These are phyloP conservation scores for Araneus ventricosus DNA, from an alignment of 1,140 invertebrate genomes.

Conservation along the genomic window DNA sequence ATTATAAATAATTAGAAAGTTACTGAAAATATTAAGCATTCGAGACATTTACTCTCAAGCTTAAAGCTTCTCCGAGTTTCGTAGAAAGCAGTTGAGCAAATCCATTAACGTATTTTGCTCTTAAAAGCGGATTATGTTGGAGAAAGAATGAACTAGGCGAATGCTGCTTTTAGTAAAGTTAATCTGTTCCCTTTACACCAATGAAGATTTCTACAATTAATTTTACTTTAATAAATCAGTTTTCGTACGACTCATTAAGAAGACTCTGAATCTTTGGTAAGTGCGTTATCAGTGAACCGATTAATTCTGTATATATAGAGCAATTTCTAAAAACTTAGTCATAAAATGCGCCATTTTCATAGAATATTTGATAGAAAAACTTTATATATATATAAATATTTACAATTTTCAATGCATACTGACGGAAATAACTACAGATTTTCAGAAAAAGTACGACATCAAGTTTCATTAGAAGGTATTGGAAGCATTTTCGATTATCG, in stretches of 20 bases:
- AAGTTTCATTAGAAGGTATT: no score
- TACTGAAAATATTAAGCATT: not conserved
- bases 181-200: not conserved
- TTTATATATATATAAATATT: no score
- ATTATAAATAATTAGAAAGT: not conserved
- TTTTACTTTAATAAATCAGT: not conserved
- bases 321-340: no score
- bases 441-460: no score
- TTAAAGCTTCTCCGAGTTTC: not conserved
- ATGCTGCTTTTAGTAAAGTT: not conserved
- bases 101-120: slow-evolving; percentile 4
- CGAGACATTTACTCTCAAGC: not conserved
- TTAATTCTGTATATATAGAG: no score
- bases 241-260: not conserved
- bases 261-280: not conserved
- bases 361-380: no score
- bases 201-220: not conserved
- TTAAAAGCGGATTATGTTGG: not conserved
- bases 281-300: no score
- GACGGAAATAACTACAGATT: no score
- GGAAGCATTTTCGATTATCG: no score
- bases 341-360: no score
- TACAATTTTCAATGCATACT: no score
- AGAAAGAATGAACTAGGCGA: not conserved
- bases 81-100: not conserved